A percentile compares a stretch with the other conserved stretches of the same genome.
Conservation (phyloP, 2,113 vertebrate genomes). For the Prionailurus bengalensis region DNA sequence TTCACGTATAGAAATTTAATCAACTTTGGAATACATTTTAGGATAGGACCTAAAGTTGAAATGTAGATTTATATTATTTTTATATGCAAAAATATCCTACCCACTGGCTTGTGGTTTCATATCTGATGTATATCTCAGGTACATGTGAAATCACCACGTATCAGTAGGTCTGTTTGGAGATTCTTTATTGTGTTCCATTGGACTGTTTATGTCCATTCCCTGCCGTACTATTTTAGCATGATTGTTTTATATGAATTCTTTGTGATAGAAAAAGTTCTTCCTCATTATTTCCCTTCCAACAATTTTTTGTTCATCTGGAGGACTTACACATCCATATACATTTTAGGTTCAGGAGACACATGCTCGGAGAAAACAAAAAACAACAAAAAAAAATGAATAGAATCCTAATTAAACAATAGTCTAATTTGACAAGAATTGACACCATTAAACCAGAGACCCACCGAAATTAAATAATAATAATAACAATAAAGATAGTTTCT, state of each 20-base stretch:
- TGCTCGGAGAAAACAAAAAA: neutral
- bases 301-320: neutral
- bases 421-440: slow-evolving; percentile 12
- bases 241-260: neutral
- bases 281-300: neutral
- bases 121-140: neutral
- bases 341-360: neutral
- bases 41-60: neutral
- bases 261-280: neutral
- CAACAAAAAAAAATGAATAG: neutral
- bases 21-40: neutral
- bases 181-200: neutral
- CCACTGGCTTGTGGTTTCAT: neutral
- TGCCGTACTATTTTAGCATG: neutral
- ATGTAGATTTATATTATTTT: neutral
- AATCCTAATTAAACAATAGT: slow-evolving; percentile 31
- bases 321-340: neutral
- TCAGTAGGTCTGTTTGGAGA: neutral
- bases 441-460: neutral
- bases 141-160: neutral
- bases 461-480: neutral
- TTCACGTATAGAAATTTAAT: neutral
- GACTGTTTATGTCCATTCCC: neutral
- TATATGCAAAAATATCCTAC: neutral
- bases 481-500: neutral